These are phyloP conservation scores for Sesia bembeciformis DNA, from an alignment of 2,888 invertebrate species.

Conservation along the genomic window DNA sequence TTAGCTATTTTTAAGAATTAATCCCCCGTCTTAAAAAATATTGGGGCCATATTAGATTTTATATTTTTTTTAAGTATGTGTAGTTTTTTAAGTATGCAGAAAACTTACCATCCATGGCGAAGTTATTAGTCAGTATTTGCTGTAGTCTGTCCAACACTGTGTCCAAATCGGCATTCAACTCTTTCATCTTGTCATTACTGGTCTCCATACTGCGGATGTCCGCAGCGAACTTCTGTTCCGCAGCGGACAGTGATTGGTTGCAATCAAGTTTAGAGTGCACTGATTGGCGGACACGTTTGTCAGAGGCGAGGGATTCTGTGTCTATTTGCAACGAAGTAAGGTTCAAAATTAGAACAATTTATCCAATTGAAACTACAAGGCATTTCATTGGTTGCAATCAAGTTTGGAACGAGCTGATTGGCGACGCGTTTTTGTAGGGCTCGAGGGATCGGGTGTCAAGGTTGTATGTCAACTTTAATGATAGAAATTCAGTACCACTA, in stretches of 20 bases:
- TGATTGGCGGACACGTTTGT: slow-evolving; percentile 12
- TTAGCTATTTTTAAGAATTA: too few relatives aligned
- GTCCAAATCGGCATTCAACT: slow-evolving; percentile 79
- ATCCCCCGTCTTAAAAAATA: too few relatives aligned
- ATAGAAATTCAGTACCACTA: too few relatives aligned
- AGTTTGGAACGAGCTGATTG: too few relatives aligned
- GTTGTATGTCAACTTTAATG: too few relatives aligned
- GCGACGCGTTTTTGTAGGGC: too few relatives aligned
- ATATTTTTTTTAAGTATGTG: not conserved
- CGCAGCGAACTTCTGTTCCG: slow-evolving; percentile 50
- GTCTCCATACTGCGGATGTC: slow-evolving; percentile 47
- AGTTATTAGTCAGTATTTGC: slow-evolving; percentile 81
- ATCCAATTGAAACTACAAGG: too few relatives aligned
- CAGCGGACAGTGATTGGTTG: slow-evolving; percentile 28
- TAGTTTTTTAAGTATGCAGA: not conserved
- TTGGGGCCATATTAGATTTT: not conserved
- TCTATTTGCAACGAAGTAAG: slow-evolving; percentile 15
- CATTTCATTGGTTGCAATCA: too few relatives aligned
- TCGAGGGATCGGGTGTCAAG: too few relatives aligned
- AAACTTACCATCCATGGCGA: slow-evolving; percentile 75
- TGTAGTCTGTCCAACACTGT: slow-evolving; percentile 80
- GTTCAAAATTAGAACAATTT: too few relatives aligned
- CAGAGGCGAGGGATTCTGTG: slow-evolving; percentile 18
- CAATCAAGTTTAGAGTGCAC: not conserved
- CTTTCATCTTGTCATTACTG: slow-evolving; percentile 60